Base-by-base conservation (phyloP, 1,140 invertebrate genomes). In the Zaprionus capensis region DNA sequence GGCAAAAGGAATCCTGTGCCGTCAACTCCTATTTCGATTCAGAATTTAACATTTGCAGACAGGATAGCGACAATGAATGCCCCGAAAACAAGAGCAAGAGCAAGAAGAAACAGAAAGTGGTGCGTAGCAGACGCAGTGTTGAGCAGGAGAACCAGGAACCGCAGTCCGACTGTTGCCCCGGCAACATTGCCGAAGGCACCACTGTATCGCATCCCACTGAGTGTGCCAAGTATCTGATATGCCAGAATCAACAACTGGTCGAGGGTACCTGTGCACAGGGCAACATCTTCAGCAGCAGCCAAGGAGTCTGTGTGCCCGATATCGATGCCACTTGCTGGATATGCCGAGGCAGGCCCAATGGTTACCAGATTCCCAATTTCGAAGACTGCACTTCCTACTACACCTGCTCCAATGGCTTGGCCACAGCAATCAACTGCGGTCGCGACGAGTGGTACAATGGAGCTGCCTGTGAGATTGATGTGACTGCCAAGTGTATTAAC, bases 181-280 rank as follows among this genome's bases (percentile, higher is more conserved):
- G 68, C 7, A 76, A 80, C 17, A 62, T 81, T 44, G 34, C 64
- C 6, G 78, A 91, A 3, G 85, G 85, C 15, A 28, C 31, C 34
- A 80, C 84, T 22, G 22, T 76, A 0, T 7, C 61, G 0, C 81
- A 85, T 69, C 73, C 84, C 59, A 91, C 75, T 2, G 81, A 92
- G 3, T 92, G 91, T 49, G 78, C 76, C 20, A 82, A 79, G 59
- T 92, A 87, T 41, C 81, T 73, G 51, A 80, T 91, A 5, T 92
- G 91, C 11, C 12, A 58, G 26, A 65, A 79, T 49, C 77, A 81
- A 2, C 24, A 80, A 44, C 51, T 82, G 22, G 20, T 82, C 24
- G 73, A 77, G 14, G 82, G 83, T 12, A 46, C 62, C 28, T 92
- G 91, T 26, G 87, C 84, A 14, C 70, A 56, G 9, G 91, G 91